phyloP scores from a whole-genome alignment of 35 echinoderm and acorn worm genomes.

The Apostichopus californicus region DNA sequence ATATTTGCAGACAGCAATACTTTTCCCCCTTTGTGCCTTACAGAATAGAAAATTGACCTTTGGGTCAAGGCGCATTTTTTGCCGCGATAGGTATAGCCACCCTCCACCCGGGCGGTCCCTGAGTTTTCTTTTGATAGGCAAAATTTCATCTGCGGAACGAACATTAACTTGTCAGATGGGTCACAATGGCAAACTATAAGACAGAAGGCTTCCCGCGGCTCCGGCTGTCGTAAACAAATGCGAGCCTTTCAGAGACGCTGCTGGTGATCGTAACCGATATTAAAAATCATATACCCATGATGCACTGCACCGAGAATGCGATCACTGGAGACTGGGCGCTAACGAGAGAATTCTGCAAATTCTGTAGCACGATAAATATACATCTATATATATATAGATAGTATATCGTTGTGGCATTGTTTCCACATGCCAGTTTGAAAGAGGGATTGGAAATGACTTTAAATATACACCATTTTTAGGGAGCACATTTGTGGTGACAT shows the following conservation, averaged over 20 bases:
- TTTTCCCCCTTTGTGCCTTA: slow-evolving; percentile 47
- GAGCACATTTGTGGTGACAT: no score
- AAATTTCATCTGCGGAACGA: slow-evolving; percentile 9
- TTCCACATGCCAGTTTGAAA: no score
- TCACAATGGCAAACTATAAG: slow-evolving; percentile 44
- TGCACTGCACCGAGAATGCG: slow-evolving; percentile 42
- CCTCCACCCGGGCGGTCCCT: slow-evolving; percentile 49
- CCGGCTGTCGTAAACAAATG: slow-evolving; percentile 58
- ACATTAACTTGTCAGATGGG: slow-evolving; percentile 37
- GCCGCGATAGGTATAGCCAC: slow-evolving; percentile 34
- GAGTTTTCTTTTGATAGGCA: not conserved
- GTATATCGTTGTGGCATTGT: no score
- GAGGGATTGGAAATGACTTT: no score
- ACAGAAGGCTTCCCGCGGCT: slow-evolving; percentile 40
- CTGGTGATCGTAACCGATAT: slow-evolving; percentile 7
- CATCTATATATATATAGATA: no score
- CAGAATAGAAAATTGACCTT: slow-evolving; percentile 43
- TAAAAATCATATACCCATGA: slow-evolving; percentile 4
- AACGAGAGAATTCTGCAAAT: not conserved
- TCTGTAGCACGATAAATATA: not conserved
- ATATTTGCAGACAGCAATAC: slow-evolving; percentile 13
- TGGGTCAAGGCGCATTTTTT: slow-evolving; percentile 48
- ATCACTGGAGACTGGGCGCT: not conserved
- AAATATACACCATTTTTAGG: no score
- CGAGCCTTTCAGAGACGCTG: slow-evolving; percentile 42